A percentile compares a stretch with the other conserved stretches of the same genome.
phyloP scores from a whole-genome alignment of 2,888 invertebrate genomes.

The Bursaphelenchus okinawaensis region DNA sequence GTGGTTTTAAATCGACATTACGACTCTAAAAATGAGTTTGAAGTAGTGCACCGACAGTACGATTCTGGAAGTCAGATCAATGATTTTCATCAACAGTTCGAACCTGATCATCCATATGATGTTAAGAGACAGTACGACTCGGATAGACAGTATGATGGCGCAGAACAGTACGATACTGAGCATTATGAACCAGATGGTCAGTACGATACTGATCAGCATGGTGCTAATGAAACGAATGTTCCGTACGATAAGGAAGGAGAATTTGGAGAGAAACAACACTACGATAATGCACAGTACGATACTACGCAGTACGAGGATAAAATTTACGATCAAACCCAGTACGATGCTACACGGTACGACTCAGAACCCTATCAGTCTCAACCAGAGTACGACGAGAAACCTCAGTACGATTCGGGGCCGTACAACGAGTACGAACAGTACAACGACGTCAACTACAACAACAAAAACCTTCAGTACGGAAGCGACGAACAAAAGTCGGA shows the following conservation, averaged over 20 bases:
- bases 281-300: too few species aligned
- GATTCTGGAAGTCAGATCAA: not conserved
- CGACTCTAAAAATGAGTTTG: not conserved
- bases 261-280: not conserved
- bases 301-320: not conserved
- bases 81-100: not conserved
- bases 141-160: too few species aligned
- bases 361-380: not conserved
- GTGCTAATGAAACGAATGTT: not conserved
- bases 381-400: constrained; percentile 5
- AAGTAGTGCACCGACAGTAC: not conserved
- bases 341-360: not conserved
- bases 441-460: not conserved
- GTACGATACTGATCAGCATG: not conserved
- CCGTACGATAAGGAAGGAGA: too few species aligned
- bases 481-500: not conserved
- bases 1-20: not conserved
- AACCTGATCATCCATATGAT: not conserved
- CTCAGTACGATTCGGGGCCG: not conserved
- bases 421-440: constrained; percentile 4
- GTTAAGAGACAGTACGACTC: too few species aligned
- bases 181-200: not conserved
- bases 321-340: not conserved
- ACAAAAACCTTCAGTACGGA: not conserved
- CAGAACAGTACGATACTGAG: too few species aligned